These are phyloP conservation scores for Candidula unifasciata DNA, from an alignment of 2,888 invertebrate species.

Conservation along the genomic window DNA sequence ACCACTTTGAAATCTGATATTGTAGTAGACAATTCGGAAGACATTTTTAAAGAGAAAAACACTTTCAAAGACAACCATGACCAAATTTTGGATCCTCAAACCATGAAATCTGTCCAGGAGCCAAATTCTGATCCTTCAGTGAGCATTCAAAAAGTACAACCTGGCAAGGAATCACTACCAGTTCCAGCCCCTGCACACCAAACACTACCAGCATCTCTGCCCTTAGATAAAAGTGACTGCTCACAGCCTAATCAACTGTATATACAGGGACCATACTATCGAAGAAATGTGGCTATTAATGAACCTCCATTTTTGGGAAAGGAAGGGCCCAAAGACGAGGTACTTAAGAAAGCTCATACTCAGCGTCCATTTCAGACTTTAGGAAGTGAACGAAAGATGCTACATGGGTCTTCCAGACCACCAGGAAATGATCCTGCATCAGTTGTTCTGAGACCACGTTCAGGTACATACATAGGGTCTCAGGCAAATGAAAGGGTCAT, in stretches of 20 bases:
- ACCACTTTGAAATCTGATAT: not conserved
- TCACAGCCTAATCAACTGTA: not conserved
- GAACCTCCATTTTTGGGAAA: slow-evolving; percentile 39
- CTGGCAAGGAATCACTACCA: not conserved
- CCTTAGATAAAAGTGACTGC: slow-evolving; percentile 9
- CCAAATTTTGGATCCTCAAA: not conserved
- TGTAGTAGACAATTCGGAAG: not conserved
- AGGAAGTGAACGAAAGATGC: slow-evolving; percentile 10
- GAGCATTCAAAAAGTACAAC: not conserved
- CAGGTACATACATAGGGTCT: not conserved
- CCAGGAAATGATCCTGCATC: not conserved
- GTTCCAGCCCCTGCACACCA: slow-evolving; percentile 36
- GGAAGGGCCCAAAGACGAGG: slow-evolving; percentile 12
- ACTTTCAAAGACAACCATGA: not conserved
- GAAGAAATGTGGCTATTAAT: slow-evolving; percentile 25
- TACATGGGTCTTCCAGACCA: not conserved
- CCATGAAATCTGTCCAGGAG: not conserved
- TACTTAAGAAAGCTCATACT: slow-evolving; percentile 35
- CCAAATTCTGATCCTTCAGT: not conserved
- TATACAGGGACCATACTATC: slow-evolving; percentile 33
- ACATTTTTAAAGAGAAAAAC: not conserved
- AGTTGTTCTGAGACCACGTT: not conserved
- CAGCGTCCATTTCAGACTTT: slow-evolving; percentile 49
- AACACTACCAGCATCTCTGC: not conserved
- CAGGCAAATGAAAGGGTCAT: not conserved